Conservation (phyloP, 2,113 vertebrate species). For the Leuciscus idus region DNA sequence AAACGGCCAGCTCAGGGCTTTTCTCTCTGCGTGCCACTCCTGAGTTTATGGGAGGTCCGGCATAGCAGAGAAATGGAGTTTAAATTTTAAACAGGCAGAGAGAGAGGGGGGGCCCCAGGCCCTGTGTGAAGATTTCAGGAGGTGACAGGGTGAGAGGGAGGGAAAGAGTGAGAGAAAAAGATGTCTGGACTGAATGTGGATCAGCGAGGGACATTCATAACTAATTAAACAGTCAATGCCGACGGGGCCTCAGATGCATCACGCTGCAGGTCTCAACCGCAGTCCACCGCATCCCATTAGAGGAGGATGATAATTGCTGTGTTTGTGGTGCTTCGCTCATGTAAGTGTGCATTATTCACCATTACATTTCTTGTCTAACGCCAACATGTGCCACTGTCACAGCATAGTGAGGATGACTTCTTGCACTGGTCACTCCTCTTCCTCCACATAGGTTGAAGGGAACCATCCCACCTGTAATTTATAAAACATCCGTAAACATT, state of each 20-base stretch:
- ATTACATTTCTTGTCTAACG: background rate
- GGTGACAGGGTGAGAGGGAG: constrained; percentile 40
- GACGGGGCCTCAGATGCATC: background rate
- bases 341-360: background rate
- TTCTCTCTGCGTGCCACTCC: constrained; percentile 41
- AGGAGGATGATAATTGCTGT: constrained; percentile 11
- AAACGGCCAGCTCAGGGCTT: constrained; percentile 52
- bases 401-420: background rate
- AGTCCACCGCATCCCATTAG: constrained; percentile 14
- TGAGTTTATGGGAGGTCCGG: constrained; percentile 40
- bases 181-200: constrained; percentile 31
- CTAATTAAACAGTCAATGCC: constrained; percentile 34
- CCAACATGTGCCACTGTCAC: background rate
- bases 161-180: constrained; percentile 32
- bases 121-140: constrained; percentile 38
- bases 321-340: constrained; percentile 11
- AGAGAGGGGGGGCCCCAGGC: constrained; percentile 39
- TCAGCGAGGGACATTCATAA: constrained; percentile 39
- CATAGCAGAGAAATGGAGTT: constrained; percentile 35
- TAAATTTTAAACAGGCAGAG: constrained; percentile 41
- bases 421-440: constrained; percentile 82
- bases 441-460: constrained; percentile 93
- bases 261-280: constrained; percentile 4
- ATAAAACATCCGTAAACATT: background rate
- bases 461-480: constrained; percentile 90